These are phyloP conservation scores for Rhynchotus rufescens DNA, from an alignment of 2,797 vertebrate species.

Conservation along the genomic window DNA sequence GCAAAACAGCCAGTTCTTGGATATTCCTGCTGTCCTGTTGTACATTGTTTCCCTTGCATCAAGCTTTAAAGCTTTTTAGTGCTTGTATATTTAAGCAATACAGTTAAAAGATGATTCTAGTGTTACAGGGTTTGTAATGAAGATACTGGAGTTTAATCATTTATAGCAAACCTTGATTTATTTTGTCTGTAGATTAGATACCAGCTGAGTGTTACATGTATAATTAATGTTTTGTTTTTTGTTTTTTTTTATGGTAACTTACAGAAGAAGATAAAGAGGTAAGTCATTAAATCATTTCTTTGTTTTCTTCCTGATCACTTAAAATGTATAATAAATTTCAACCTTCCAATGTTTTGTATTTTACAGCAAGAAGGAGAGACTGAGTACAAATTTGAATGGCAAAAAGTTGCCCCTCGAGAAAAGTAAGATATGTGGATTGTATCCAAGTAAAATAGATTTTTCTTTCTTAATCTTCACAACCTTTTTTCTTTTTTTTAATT, in stretches of 20 bases:
- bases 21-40: background rate
- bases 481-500: background rate
- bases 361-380: conserved; percentile 91
- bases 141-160: background rate
- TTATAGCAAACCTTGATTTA: background rate
- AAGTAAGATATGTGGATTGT: conserved; percentile 84
- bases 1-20: background rate
- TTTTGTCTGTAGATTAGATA: background rate
- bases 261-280: conserved; percentile 87
- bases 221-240: conserved; percentile 50
- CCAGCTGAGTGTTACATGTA: background rate
- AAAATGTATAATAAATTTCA: background rate
- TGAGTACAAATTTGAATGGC: conserved; percentile 99
- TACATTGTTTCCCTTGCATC: too few species aligned
- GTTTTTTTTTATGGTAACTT: conserved; percentile 46
- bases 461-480: background rate
- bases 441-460: background rate
- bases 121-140: background rate
- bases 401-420: conserved; percentile 95
- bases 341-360: conserved; percentile 33
- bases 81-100: rapidly evolving
- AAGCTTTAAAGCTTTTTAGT: background rate
- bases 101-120: background rate
- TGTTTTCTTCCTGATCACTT: conserved; percentile 19
- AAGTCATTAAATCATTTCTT: conserved; percentile 54